Conservation (phyloP, 2,797 vertebrate genomes). For the Amniataba percoides region DNA sequence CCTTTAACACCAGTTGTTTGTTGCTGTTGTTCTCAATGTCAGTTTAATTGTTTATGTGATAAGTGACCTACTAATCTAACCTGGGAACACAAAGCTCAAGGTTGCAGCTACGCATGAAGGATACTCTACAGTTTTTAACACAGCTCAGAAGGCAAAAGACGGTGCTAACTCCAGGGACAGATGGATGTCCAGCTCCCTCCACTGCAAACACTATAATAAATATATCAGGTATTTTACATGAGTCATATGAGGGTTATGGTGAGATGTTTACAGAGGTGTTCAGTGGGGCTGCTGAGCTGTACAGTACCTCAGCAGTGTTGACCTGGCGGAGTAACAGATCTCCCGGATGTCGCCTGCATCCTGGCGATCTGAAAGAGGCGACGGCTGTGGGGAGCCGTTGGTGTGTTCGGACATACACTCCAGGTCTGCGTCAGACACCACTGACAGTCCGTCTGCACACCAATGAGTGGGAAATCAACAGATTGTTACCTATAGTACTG, state of each 20-base stretch:
- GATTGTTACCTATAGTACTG: not conserved
- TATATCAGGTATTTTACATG: not conserved
- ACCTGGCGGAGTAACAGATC: conserved; percentile 77
- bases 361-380: conserved; percentile 53
- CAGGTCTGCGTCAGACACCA: conserved; percentile 73
- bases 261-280: not conserved
- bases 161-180: not conserved
- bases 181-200: not conserved
- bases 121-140: not conserved
- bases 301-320: conserved; percentile 92
- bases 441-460: conserved; percentile 80
- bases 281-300: too few relatives aligned
- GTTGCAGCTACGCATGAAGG: not conserved
- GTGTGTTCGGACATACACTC: conserved; percentile 74
- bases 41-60: not conserved
- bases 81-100: too few relatives aligned
- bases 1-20: not conserved
- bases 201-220: not conserved
- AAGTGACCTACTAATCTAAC: not conserved
- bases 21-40: too few relatives aligned
- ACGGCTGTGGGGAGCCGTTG: conserved; percentile 71
- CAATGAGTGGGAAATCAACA: not conserved
- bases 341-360: conserved; percentile 65
- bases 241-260: not conserved
- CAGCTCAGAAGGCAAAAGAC: not conserved